Percentiles rank a stretch among this genome's conserved stretches.
Evolutionary conservation across 2,888 invertebrate genomes (phyloP).

Genomic region (Agriopis marginaria): DNA sequence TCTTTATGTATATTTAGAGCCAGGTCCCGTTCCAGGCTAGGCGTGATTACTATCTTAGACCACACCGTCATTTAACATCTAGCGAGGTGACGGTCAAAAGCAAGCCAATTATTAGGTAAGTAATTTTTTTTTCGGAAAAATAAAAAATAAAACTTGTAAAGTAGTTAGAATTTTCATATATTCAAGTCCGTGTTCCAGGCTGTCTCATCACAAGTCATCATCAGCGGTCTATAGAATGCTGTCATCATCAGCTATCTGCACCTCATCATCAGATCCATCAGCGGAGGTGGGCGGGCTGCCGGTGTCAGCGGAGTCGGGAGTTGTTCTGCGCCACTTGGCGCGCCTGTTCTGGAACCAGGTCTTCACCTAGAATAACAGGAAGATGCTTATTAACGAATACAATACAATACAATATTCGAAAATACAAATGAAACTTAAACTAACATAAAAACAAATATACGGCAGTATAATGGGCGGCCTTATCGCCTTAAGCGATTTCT

Average conservation of each 20-base stretch:
- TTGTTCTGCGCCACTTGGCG: constrained; percentile 90
- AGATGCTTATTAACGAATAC: neutral
- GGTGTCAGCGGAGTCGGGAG: constrained; percentile 76
- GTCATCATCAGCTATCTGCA: constrained; percentile 66
- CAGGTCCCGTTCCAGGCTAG: too few relatives aligned
- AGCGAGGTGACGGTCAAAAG: too few relatives aligned
- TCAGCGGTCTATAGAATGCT: constrained; percentile 30
- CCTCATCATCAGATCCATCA: constrained; percentile 74
- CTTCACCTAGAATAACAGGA: constrained; percentile 86
- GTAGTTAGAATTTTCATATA: constrained; percentile 7
- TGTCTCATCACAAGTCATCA: neutral
- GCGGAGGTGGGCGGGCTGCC: constrained; percentile 75
- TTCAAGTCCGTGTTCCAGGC: constrained; percentile 23
- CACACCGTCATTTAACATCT: too few relatives aligned
- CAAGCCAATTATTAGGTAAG: too few relatives aligned
- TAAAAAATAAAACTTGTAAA: neutral
- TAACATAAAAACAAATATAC: too few relatives aligned
- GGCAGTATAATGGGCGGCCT: too few relatives aligned
- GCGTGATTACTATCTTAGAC: too few relatives aligned
- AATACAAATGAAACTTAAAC: too few relatives aligned
- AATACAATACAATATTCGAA: too few relatives aligned
- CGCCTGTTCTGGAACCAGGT: constrained; percentile 94
- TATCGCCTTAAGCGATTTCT: too few relatives aligned
- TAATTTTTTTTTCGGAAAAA: too few relatives aligned
- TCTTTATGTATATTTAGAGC: too few relatives aligned